Percentiles rank a stretch among this genome's conserved stretches.
Evolutionary conservation across 1,140 invertebrate genomes (phyloP).

Genomic region (Magallana ariakensis): DNA sequence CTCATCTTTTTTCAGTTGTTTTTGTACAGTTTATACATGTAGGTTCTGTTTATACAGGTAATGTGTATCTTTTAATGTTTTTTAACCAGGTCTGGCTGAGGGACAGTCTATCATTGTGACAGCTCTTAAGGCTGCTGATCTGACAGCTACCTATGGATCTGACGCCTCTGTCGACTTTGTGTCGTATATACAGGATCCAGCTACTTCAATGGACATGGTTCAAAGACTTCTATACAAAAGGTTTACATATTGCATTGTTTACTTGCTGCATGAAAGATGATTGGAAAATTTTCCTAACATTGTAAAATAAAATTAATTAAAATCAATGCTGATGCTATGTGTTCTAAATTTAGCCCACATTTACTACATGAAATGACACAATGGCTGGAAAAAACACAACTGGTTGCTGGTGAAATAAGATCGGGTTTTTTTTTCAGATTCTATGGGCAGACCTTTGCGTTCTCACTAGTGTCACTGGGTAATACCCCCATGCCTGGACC

Average conservation of each 20-base stretch:
- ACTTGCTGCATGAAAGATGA: too few species aligned
- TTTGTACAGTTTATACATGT: too few species aligned
- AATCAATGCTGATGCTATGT: too few species aligned
- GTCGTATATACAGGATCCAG: slow-evolving; percentile 54
- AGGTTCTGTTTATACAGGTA: not conserved
- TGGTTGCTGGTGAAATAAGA: too few species aligned
- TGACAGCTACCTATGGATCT: slow-evolving; percentile 50
- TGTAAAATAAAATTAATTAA: too few species aligned
- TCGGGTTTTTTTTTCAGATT: slow-evolving; percentile 39
- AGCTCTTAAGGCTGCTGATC: slow-evolving; percentile 19
- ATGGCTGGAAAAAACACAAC: too few species aligned
- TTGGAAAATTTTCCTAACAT: too few species aligned
- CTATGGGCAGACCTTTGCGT: slow-evolving; percentile 14
- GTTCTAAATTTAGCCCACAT: too few species aligned
- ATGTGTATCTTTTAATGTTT: not conserved
- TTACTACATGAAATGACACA: too few species aligned
- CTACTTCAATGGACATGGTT: slow-evolving; percentile 48
- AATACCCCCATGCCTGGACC: slow-evolving; percentile 42
- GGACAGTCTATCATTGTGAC: slow-evolving; percentile 52
- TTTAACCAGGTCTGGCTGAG: slow-evolving; percentile 40
- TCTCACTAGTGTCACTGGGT: slow-evolving; percentile 40
- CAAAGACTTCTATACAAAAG: slow-evolving; percentile 53
- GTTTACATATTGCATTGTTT: not conserved
- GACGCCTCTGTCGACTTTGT: slow-evolving; percentile 54
- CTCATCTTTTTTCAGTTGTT: too few species aligned